Evolutionary conservation across 2,113 vertebrate species (phyloP).

Genomic region (Hystrix cristata): DNA sequence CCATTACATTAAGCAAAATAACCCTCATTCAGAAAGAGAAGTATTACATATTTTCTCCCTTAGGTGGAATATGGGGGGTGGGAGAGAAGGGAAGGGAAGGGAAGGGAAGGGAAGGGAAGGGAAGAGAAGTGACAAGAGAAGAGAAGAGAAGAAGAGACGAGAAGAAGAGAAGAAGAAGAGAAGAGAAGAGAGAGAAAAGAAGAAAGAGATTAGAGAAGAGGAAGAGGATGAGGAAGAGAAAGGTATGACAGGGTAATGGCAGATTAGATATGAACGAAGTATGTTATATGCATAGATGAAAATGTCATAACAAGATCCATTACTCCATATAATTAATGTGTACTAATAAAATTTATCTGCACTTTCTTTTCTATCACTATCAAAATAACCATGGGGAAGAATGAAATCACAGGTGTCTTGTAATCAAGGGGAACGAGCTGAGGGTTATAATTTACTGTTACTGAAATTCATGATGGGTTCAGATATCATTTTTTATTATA

Average conservation of each 20-base stretch:
- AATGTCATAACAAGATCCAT: background rate
- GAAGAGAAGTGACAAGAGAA: background rate
- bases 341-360: background rate
- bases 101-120: background rate
- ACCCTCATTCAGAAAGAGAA: background rate
- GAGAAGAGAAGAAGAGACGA: background rate
- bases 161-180: background rate
- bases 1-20: background rate
- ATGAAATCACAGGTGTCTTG: slow-evolving; percentile 50
- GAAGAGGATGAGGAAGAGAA: background rate
- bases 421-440: slow-evolving; percentile 50
- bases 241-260: background rate
- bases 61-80: background rate
- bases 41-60: background rate
- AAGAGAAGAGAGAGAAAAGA: background rate
- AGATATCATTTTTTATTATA: slow-evolving; percentile 66
- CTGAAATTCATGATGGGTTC: slow-evolving; percentile 54
- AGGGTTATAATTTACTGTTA: slow-evolving; percentile 59
- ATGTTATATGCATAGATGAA: background rate
- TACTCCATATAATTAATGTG: background rate
- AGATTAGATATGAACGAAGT: background rate
- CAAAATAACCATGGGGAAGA: background rate
- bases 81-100: background rate
- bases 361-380: slow-evolving; percentile 6
- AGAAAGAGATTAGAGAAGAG: background rate